Conservation (phyloP, 2,113 vertebrate species). For the Syngnathus typhle region DNA sequence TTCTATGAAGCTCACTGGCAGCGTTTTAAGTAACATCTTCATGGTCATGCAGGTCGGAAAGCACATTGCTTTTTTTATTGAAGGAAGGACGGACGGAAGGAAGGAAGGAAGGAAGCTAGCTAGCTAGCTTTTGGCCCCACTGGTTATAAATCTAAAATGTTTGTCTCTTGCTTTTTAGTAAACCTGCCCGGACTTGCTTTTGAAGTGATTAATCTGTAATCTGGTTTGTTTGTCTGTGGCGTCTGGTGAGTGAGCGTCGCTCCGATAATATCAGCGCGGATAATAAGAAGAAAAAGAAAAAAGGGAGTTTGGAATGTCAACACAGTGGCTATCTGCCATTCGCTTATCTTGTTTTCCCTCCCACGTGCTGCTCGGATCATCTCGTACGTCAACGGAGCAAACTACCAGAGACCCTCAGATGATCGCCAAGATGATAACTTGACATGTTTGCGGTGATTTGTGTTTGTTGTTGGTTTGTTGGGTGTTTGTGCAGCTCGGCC, state of each 20-base stretch:
- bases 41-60: background rate
- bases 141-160: background rate
- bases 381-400: background rate
- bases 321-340: constrained; percentile 31
- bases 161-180: no score
- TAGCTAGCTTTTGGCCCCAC: background rate
- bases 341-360: background rate
- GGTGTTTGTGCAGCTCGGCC: background rate
- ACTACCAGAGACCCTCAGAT: background rate
- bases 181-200: background rate
- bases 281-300: constrained; percentile 20
- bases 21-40: background rate
- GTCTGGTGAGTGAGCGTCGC: constrained; percentile 16
- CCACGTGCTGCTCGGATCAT: background rate
- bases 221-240: background rate
- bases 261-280: constrained; percentile 46
- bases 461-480: no score
- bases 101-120: no score
- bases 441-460: background rate
- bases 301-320: constrained; percentile 51
- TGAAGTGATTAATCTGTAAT: background rate
- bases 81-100: no score
- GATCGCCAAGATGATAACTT: background rate
- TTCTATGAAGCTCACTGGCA: background rate
- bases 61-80: background rate